Evolutionary conservation across 2,888 invertebrate species (phyloP), one percentile per base, ranked within the genome.

Genomic region (Andricus curvator): DNA sequence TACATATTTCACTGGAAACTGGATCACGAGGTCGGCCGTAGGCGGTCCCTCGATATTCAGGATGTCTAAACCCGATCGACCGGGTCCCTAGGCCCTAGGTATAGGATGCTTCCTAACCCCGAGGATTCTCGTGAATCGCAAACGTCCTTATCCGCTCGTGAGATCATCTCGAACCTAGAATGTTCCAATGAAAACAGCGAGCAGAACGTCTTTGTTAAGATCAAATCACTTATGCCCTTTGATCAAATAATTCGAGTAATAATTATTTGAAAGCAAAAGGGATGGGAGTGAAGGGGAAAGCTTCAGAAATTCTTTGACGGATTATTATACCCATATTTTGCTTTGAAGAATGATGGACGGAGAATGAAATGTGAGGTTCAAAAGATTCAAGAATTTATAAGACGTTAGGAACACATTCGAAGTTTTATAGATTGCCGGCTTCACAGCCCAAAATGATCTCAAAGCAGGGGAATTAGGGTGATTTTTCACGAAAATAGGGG

Each of bases 21-120:
- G 78, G 84, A 84, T 81, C 81, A 84, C 76, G 81, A 80, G 79
- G 77, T 79, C 79, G 77, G 17, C 51, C 76, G 80, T 78, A 77
- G 80, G 82, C 80, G 81, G 78, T 78, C 66, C 65, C 60, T 56
- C 62, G 78, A 78, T 80, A 82, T 77, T 81, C 80, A 65, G 62
- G 77, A 82, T 81, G 78, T 48, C 65, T 79, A 68, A 80, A 81
- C 77, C 37, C 51, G 78, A 82, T 81, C 65, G 44, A 41, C 56
- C 33, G 74, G 56, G 74, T 56, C 48, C 56, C 74, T 74, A 56
- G 74, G 74, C 56, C 51, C 51, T 51, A 70, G 29, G 51, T 70
- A 74, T 20, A 25, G 56, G 33, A 74, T 56, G 6, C 56, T 74
- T 51, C 74, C 74, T 56, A 74, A 74, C 74, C 74, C 74, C 56